These are phyloP conservation scores for Philereme vetulata DNA, from an alignment of 2,888 invertebrate species.

Conservation along the genomic window DNA sequence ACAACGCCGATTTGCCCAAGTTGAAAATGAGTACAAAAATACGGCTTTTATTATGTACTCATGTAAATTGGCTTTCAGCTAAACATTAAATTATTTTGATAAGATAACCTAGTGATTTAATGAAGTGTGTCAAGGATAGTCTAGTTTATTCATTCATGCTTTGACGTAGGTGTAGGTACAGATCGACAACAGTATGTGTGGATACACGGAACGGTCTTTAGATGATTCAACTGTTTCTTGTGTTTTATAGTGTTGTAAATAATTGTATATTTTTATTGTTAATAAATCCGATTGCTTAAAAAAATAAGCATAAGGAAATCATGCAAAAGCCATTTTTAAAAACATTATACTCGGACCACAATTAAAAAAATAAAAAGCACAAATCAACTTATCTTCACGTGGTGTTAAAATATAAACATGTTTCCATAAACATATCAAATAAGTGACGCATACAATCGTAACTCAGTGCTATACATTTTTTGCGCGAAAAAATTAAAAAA, in stretches of 20 bases:
- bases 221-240: too few species aligned
- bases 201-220: too few species aligned
- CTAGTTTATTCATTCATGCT: conserved; percentile 14
- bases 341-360: conserved; percentile 4
- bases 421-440: conserved; percentile 17
- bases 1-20: too few species aligned
- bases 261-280: too few species aligned
- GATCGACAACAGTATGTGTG: background rate
- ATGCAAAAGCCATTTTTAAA: conserved; percentile 8
- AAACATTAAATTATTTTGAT: conserved; percentile 12
- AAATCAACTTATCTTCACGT: conserved; percentile 7
- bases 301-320: conserved; percentile 8
- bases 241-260: too few species aligned
- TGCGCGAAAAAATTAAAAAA: conserved; percentile 19
- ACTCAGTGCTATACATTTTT: conserved; percentile 29
- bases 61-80: background rate
- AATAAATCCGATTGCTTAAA: too few species aligned
- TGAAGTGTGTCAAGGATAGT: conserved; percentile 17
- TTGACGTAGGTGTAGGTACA: conserved; percentile 15
- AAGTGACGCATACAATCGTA: conserved; percentile 37
- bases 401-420: conserved; percentile 10
- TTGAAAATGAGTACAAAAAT: too few species aligned
- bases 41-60: too few species aligned
- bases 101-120: conserved; percentile 12
- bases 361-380: conserved; percentile 14